Percentiles rank a stretch among this genome's conserved stretches.
Conservation (phyloP, 1,140 invertebrate species). For the Belonocnema kinseyi region DNA sequence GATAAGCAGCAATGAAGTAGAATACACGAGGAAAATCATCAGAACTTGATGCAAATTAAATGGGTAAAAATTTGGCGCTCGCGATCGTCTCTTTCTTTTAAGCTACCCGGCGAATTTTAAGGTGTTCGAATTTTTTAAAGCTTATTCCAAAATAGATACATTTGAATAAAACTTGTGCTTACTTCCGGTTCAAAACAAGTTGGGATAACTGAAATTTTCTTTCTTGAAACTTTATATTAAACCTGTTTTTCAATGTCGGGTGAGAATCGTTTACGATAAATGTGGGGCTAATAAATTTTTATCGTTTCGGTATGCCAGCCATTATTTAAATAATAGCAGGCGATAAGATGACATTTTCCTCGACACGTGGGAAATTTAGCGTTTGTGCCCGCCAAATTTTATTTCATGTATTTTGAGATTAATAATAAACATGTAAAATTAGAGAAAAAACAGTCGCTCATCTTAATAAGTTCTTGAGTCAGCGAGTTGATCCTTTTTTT, state of each 20-base stretch:
- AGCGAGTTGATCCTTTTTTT: too few species aligned
- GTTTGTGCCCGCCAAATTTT: not conserved
- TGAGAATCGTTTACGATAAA: not conserved
- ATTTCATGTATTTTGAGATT: not conserved
- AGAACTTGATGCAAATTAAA: too few species aligned
- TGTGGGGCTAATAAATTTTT: too few species aligned
- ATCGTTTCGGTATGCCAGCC: too few species aligned
- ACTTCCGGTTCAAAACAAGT: not conserved
- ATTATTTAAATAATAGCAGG: not conserved
- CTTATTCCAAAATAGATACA: too few species aligned
- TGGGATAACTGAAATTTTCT: not conserved
- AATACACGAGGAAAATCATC: too few species aligned
- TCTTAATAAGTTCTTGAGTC: too few species aligned
- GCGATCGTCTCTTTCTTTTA: too few species aligned
- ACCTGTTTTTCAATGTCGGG: not conserved
- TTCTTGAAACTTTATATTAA: not conserved
- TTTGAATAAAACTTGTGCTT: not conserved
- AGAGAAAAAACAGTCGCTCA: not conserved
- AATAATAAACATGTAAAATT: slow-evolving; percentile 4
- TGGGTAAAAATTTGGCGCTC: too few species aligned
- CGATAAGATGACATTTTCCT: slow-evolving; percentile 1
- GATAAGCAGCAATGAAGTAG: not conserved
- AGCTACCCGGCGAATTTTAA: too few species aligned
- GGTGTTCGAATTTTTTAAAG: too few species aligned
- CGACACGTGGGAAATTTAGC: not conserved